Evolutionary conservation across 2,797 vertebrate genomes (phyloP).

Genomic region (Melanotaenia boesemani): DNA sequence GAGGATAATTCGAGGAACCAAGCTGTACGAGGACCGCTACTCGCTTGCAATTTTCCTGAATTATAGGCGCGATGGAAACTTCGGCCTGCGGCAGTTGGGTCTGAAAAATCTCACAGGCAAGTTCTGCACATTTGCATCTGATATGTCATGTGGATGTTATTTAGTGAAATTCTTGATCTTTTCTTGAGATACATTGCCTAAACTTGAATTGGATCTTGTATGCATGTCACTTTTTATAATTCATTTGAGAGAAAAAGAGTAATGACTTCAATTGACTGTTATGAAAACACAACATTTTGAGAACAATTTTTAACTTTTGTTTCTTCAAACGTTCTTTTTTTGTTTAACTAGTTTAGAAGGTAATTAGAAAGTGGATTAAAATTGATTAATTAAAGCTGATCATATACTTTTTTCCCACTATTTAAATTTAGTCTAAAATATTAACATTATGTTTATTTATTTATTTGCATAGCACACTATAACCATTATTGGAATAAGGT

Average conservation of each 20-base stretch:
- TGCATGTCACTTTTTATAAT: neutral
- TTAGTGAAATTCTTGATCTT: neutral
- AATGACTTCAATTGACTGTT: neutral
- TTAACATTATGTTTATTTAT: neutral
- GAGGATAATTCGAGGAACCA: slow-evolving; percentile 95
- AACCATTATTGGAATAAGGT: neutral
- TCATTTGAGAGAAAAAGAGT: neutral
- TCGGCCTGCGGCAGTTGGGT: slow-evolving; percentile 93
- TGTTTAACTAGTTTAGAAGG: neutral
- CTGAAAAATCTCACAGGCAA: slow-evolving; percentile 93
- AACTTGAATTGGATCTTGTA: neutral
- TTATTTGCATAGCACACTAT: neutral
- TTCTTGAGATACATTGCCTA: neutral
- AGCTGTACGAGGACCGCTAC: slow-evolving; percentile 95
- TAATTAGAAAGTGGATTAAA: neutral
- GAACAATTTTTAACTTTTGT: neutral
- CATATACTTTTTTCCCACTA: neutral
- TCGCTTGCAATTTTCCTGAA: slow-evolving; percentile 96
- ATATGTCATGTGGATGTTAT: neutral
- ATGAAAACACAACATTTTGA: too few relatives aligned
- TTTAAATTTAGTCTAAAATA: neutral
- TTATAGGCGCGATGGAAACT: slow-evolving; percentile 95
- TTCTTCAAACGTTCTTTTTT: too few relatives aligned
- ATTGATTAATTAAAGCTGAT: neutral
- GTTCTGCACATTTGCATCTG: neutral